These are phyloP conservation scores for Corella eumyota DNA, from an alignment of 23 tunicate species.

Conservation along the genomic window DNA sequence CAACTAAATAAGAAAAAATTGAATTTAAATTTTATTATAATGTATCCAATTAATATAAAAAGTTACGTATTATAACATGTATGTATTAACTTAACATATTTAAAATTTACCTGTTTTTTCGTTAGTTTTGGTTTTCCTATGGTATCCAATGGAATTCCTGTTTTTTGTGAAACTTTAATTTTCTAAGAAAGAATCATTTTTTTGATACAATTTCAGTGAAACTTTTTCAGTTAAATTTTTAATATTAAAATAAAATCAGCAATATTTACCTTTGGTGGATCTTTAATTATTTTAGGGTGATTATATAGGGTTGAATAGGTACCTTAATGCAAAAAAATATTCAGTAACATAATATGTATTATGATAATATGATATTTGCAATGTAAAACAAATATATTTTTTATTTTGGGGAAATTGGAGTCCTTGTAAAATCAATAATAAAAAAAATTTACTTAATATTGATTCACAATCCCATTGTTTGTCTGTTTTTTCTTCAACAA, in stretches of 20 bases:
- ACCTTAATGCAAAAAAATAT: constrained; percentile 21
- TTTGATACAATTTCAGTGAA: not conserved
- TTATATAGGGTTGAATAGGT: constrained; percentile 78
- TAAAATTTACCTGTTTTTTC: constrained; percentile 38
- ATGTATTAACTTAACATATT: not conserved
- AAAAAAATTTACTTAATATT: constrained; percentile 32
- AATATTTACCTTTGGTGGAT: constrained; percentile 21
- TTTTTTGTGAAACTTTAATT: constrained; percentile 37
- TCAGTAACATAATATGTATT: not conserved
- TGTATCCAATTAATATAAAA: too few species aligned
- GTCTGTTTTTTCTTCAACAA: constrained; percentile 18
- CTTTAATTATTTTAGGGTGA: constrained; percentile 68
- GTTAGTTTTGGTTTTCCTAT: constrained; percentile 38
- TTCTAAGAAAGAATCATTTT: constrained; percentile 10
- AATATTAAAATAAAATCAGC: too few species aligned
- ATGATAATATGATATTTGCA: not conserved
- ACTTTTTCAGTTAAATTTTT: too few species aligned
- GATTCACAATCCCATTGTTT: constrained; percentile 83
- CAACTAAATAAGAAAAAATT: not conserved
- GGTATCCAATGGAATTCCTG: constrained; percentile 52
- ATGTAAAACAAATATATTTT: too few species aligned
- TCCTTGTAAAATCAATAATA: not conserved
- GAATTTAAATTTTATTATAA: not conserved
- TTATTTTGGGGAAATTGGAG: not conserved
- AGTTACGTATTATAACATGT: not conserved